Conservation (phyloP, 2,113 vertebrate species). For the Numenius arquata region DNA sequence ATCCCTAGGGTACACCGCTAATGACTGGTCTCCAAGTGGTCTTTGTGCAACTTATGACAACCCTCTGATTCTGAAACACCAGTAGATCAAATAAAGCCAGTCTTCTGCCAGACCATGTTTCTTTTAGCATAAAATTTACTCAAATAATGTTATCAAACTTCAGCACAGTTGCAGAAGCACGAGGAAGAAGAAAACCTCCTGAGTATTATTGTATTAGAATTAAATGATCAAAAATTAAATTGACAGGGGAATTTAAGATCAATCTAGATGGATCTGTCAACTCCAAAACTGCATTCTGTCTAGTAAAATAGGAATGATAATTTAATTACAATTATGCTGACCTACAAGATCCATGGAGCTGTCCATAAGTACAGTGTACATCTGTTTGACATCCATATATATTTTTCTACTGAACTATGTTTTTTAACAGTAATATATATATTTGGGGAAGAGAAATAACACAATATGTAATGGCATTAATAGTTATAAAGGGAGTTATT, state of each 20-base stretch:
- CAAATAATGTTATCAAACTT: neutral
- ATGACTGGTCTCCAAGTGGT: neutral
- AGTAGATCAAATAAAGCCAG: neutral
- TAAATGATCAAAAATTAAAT: neutral
- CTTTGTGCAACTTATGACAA: neutral
- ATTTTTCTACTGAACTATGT: neutral
- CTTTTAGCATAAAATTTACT: neutral
- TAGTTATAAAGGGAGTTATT: neutral
- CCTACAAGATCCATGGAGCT: neutral
- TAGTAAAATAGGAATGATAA: neutral
- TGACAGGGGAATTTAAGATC: neutral
- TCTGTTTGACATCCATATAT: neutral
- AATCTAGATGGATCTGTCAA: neutral
- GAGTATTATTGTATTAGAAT: neutral
- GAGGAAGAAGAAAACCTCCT: neutral
- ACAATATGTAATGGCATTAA: neutral
- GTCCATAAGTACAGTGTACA: neutral
- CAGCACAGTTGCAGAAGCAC: neutral
- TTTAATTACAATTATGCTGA: neutral
- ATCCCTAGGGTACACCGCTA: neutral
- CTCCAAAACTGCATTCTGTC: neutral
- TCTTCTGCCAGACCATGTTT: neutral
- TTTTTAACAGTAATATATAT: neutral
- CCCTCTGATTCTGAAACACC: neutral
- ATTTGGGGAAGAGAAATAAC: neutral